phyloP scores from a whole-genome alignment of 2,888 invertebrate species.

The Brenthis daphne region DNA sequence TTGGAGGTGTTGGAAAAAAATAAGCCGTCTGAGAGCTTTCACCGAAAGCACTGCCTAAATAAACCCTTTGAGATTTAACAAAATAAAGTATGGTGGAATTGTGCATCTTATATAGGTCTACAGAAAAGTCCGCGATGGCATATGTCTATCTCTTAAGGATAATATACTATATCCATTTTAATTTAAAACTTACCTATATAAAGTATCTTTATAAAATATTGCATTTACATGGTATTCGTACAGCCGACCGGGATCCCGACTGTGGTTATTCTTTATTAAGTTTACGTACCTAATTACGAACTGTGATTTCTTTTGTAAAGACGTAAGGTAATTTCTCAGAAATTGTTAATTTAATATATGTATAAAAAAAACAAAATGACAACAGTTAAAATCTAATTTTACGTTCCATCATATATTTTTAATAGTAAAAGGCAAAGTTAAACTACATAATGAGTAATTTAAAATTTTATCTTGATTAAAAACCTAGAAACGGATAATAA shows the following conservation, averaged over 20 bases:
- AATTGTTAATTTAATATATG: slow-evolving; percentile 24
- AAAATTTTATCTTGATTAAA: slow-evolving; percentile 15
- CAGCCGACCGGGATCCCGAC: slow-evolving; percentile 38
- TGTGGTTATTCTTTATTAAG: slow-evolving; percentile 43
- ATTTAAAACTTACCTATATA: too few relatives aligned
- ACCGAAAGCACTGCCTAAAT: too few relatives aligned
- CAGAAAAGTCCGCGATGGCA: too few relatives aligned
- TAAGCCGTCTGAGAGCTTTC: too few relatives aligned
- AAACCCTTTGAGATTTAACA: too few relatives aligned
- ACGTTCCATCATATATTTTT: too few relatives aligned
- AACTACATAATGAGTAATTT: slow-evolving; percentile 15
- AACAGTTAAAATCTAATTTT: slow-evolving; percentile 2
- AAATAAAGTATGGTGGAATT: too few relatives aligned
- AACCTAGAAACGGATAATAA: slow-evolving; percentile 14
- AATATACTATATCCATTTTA: too few relatives aligned
- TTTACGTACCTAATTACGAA: slow-evolving; percentile 38
- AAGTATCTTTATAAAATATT: slow-evolving; percentile 15
- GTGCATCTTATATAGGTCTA: too few relatives aligned
- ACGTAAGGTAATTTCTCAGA: slow-evolving; percentile 28
- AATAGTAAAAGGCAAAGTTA: slow-evolving; percentile 5
- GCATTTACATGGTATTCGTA: slow-evolving; percentile 38
- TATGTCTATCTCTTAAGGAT: too few relatives aligned
- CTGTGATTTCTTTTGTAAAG: slow-evolving; percentile 39
- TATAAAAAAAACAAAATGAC: slow-evolving; percentile 6
- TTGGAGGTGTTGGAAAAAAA: too few relatives aligned